A percentile compares a stretch with the other conserved stretches of the same genome.
phyloP scores from a whole-genome alignment of 2,797 vertebrate species.

The Rhinella marina region DNA sequence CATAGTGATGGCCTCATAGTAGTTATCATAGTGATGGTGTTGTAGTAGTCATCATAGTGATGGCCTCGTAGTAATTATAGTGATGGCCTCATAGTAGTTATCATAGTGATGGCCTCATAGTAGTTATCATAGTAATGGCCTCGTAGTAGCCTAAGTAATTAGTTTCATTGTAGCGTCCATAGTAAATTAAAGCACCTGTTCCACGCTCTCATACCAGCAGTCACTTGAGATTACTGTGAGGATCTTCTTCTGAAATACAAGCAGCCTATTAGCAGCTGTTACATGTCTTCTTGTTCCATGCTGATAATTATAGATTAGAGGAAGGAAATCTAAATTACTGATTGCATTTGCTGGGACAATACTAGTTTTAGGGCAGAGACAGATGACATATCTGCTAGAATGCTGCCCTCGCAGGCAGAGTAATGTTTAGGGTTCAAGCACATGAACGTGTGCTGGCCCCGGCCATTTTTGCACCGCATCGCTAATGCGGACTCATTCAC shows the following conservation, averaged over 20 bases:
- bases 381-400: not conserved
- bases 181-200: not conserved
- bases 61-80: no score
- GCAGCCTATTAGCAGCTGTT: not conserved
- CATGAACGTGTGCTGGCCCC: no score
- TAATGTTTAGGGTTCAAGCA: not conserved
- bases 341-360: not conserved
- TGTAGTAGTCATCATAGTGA: no score
- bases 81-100: no score
- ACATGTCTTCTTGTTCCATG: not conserved
- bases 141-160: no score
- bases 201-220: not conserved
- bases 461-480: no score
- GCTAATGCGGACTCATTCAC: no score
- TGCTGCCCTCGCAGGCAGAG: not conserved
- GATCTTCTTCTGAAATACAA: not conserved
- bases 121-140: no score
- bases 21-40: no score
- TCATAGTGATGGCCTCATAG: no score
- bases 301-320: not conserved
- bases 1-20: no score
- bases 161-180: no score
- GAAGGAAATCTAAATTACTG: not conserved
- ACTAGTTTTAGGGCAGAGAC: not conserved
- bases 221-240: not conserved